Evolutionary conservation across 1,140 invertebrate species (phyloP).

Genomic region (Armadillidium nasatum): DNA sequence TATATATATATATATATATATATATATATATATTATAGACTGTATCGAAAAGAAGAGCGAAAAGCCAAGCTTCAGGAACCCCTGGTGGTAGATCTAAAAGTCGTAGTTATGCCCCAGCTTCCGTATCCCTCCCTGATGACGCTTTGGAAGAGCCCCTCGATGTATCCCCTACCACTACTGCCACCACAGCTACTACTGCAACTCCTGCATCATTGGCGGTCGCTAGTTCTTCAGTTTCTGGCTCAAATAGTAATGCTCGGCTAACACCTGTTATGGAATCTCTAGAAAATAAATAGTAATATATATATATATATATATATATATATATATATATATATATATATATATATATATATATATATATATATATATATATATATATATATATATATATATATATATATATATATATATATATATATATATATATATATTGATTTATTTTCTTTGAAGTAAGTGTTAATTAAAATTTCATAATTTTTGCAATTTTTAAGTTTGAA

Average conservation of each 20-base stretch:
- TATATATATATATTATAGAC: conserved; percentile 37
- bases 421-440: too few species aligned
- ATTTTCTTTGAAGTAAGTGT: too few species aligned
- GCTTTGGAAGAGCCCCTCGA: conserved; percentile 35
- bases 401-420: too few species aligned
- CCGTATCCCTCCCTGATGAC: conserved; percentile 36
- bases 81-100: conserved; percentile 39
- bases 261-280: conserved; percentile 34
- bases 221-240: neutral
- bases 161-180: conserved; percentile 38
- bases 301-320: too few species aligned
- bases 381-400: too few species aligned
- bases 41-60: conserved; percentile 39
- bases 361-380: too few species aligned
- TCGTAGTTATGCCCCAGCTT: conserved; percentile 43
- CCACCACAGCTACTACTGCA: conserved; percentile 36
- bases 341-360: too few species aligned
- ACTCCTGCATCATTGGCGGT: conserved; percentile 27
- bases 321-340: too few species aligned
- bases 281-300: too few species aligned
- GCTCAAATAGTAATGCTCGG: too few species aligned
- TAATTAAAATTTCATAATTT: too few species aligned
- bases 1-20: conserved; percentile 33
- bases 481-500: too few species aligned
- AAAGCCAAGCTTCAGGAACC: conserved; percentile 41